Percentiles rank a stretch among this genome's conserved stretches.
Conservation (phyloP, 2,888 invertebrate genomes). For the Lobophora halterata region DNA sequence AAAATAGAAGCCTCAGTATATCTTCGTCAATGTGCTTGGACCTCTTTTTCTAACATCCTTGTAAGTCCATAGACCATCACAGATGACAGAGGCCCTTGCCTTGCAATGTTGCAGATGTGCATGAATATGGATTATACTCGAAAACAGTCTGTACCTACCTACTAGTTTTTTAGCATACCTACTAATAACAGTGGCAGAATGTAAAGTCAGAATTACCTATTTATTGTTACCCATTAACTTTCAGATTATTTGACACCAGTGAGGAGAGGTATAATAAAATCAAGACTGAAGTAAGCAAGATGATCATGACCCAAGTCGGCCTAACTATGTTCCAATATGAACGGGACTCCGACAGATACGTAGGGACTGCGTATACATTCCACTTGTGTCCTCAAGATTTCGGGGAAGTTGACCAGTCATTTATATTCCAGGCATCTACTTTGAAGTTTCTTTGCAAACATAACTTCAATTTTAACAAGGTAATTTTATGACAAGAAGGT, state of each 20-base stretch:
- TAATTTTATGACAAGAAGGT: slow-evolving; percentile 45
- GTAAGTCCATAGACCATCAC: too few species aligned
- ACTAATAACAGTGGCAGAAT: too few species aligned
- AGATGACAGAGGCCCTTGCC: too few species aligned
- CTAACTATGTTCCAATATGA: slow-evolving; percentile 83
- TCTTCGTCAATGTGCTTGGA: too few species aligned
- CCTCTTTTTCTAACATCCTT: too few species aligned
- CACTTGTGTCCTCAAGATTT: slow-evolving; percentile 84
- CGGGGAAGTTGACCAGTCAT: slow-evolving; percentile 80
- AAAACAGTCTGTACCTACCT: too few species aligned
- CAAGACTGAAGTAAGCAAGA: slow-evolving; percentile 62
- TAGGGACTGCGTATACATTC: slow-evolving; percentile 83
- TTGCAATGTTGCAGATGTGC: too few species aligned
- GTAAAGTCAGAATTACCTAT: too few species aligned
- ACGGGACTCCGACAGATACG: slow-evolving; percentile 79
- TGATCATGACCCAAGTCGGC: slow-evolving; percentile 85
- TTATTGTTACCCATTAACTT: slow-evolving; percentile 24
- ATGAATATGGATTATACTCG: too few species aligned
- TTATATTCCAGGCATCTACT: slow-evolving; percentile 83
- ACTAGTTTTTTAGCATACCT: too few species aligned
- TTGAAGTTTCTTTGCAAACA: slow-evolving; percentile 82
- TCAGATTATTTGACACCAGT: slow-evolving; percentile 65
- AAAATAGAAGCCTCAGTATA: too few species aligned
- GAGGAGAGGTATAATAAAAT: slow-evolving; percentile 62
- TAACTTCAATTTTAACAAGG: slow-evolving; percentile 89